A percentile compares a stretch with the other conserved stretches of the same genome.
phyloP scores from a whole-genome alignment of 2,797 vertebrate species.

The Siniperca undulata region DNA sequence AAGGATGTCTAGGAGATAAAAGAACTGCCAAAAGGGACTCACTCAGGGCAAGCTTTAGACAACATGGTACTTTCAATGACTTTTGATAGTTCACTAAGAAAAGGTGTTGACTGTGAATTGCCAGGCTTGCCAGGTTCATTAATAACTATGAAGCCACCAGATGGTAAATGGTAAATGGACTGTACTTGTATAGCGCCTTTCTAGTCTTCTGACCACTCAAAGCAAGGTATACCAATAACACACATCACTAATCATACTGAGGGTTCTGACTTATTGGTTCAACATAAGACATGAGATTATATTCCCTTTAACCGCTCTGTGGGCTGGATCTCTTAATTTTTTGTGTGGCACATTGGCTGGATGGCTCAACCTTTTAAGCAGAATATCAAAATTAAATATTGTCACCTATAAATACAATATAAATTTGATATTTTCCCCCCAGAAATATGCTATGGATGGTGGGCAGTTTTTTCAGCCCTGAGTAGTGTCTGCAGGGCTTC shows the following conservation, averaged over 20 bases:
- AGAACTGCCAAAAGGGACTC: neutral
- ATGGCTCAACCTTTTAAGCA: neutral
- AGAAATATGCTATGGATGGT: neutral
- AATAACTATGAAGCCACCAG: neutral
- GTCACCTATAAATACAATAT: neutral
- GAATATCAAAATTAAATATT: too few relatives aligned
- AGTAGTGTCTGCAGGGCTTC: neutral
- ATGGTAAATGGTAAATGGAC: neutral
- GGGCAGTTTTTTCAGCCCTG: neutral
- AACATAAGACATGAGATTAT: too few relatives aligned
- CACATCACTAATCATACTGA: neutral
- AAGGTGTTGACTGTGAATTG: neutral
- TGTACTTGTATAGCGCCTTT: too few relatives aligned
- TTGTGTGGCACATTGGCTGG: neutral
- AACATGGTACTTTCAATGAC: neutral
- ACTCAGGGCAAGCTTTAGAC: neutral
- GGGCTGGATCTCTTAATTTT: neutral
- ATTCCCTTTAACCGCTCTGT: neutral
- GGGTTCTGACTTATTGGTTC: neutral
- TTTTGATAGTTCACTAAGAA: neutral
- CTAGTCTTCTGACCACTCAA: too few relatives aligned
- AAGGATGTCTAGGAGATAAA: constrained; percentile 17
- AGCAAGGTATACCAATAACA: neutral
- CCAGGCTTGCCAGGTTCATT: neutral
- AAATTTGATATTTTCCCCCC: too few relatives aligned